Conservation (phyloP, 2,113 vertebrate species). For the Bambusicola thoracicus region DNA sequence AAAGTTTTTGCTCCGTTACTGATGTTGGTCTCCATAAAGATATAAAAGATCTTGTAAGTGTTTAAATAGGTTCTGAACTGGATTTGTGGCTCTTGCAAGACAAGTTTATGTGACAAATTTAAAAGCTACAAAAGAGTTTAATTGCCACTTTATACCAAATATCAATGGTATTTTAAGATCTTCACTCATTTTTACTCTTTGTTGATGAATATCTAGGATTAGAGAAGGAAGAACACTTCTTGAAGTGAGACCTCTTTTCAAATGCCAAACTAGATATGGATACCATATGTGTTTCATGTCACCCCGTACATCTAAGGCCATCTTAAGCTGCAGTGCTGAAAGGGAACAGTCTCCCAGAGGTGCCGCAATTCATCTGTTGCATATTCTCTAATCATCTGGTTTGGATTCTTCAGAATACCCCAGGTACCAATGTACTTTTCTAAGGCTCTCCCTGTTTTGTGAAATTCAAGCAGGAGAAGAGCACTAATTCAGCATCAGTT, state of each 20-base stretch:
- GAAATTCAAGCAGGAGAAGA: background rate
- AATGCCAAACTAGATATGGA: background rate
- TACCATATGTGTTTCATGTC: rapidly evolving
- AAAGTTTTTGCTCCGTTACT: background rate
- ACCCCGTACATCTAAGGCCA: too few species aligned
- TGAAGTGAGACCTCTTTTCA: background rate
- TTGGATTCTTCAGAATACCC: background rate
- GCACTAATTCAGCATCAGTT: background rate
- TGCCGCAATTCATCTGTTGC: background rate
- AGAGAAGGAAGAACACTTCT: background rate
- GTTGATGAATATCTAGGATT: background rate
- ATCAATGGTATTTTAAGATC: background rate
- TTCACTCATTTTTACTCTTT: background rate
- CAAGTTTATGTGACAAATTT: background rate
- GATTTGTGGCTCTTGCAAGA: background rate
- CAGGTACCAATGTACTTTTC: background rate
- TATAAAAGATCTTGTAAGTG: background rate
- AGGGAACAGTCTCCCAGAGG: background rate
- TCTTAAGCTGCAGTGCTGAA: background rate
- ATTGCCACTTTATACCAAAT: background rate
- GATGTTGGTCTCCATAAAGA: background rate
- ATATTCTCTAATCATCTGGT: background rate
- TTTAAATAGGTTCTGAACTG: background rate
- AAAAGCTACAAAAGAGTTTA: background rate
- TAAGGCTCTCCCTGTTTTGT: background rate